These are phyloP conservation scores for Dicyrtoma fusca DNA, from an alignment of 2,888 invertebrate genomes.

Conservation along the genomic window DNA sequence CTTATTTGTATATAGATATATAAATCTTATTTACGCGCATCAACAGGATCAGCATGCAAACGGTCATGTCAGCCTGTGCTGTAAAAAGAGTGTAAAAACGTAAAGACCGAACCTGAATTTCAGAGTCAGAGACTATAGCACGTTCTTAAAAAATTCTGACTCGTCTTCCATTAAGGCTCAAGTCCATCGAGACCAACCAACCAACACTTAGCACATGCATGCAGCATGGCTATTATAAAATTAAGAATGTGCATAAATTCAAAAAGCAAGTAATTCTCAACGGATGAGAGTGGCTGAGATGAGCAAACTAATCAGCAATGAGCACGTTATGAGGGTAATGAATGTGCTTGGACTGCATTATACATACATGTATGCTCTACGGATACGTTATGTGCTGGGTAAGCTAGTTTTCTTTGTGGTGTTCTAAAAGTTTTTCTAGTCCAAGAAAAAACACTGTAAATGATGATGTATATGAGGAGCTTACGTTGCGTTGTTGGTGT, in stretches of 20 bases:
- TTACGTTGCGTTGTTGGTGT: too few relatives aligned
- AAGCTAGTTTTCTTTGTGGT: too few relatives aligned
- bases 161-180: neutral
- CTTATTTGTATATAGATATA: slow-evolving; percentile 10
- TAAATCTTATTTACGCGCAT: slow-evolving; percentile 4
- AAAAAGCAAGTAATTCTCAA: neutral
- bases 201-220: neutral
- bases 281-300: neutral
- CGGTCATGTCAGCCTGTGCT: too few relatives aligned
- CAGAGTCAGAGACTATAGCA: neutral
- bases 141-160: neutral
- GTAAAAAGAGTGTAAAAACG: slow-evolving; percentile 1
- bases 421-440: too few relatives aligned
- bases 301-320: too few relatives aligned
- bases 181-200: neutral
- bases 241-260: neutral
- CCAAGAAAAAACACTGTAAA: too few relatives aligned
- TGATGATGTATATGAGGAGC: too few relatives aligned
- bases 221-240: neutral
- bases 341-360: too few relatives aligned
- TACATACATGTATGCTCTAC: too few relatives aligned
- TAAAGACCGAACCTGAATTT: slow-evolving; percentile 33
- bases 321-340: too few relatives aligned
- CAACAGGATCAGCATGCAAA: neutral
- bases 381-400: too few relatives aligned